Base-by-base conservation (phyloP, 2,888 invertebrate species). In the Cephus pulcher region DNA sequence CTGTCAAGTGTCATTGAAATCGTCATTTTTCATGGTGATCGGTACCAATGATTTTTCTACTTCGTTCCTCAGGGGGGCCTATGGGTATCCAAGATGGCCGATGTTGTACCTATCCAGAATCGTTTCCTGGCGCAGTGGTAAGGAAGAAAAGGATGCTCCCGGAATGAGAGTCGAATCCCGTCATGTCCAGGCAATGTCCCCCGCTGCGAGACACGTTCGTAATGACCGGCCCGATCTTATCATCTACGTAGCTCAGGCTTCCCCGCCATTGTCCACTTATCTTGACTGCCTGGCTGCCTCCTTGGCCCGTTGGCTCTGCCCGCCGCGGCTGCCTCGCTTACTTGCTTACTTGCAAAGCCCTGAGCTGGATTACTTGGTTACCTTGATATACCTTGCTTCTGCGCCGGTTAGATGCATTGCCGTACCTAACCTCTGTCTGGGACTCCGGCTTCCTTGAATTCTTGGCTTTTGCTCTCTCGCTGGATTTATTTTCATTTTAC, bases 201-300 rank as follows among this genome's bases (percentile, higher is more conserved):
- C 88, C 83, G 88, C 88, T 89, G 89, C 79, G 89, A 88, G 88
- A 88, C 88, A 88, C 87, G 75, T 75, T 88, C 87, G 88, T 89
- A 89, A 89, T 89, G 89, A 88, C 88, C 89, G 86, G 84, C 84
- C 87, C 86, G 89, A 89, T 89, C 88, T 89, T 88, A 89, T 89
- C 89, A 88, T 83, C 82, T 81, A 82, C 81, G 81, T 80, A 78
- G 78, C 75, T 77, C 81, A 82, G 80, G 82, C 82, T 82, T 85
- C 85, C 85, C 84, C 82, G 84, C 86, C 86, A 88, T 88, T 88
- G 89, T 88, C 85, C 86, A 85, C 87, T 87, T 89, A 88, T 88
- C 88, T 84, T 82, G 79, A 82, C 82, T 84, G 81, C 83, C 83
- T 84, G 78, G 79, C 81, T 80, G 80, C 79, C 82, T 81, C 84